These are phyloP conservation scores for Sebastes kiyomatsui DNA, from an alignment of 2,797 vertebrate species.

Conservation along the genomic window DNA sequence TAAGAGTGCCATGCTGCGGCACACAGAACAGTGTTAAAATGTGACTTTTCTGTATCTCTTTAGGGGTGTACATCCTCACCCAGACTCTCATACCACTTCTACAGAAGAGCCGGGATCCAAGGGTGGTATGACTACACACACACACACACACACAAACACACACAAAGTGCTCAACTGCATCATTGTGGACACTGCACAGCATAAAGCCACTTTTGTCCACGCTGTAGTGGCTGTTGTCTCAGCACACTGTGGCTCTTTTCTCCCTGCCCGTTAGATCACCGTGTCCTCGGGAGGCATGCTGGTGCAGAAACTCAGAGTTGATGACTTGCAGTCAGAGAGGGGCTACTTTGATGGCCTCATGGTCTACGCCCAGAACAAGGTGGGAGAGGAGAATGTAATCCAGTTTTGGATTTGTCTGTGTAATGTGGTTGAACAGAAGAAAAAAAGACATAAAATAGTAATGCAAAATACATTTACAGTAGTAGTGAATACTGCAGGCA, in stretches of 20 bases:
- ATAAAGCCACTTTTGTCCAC: slow-evolving; percentile 66
- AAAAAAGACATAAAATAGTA: accelerated
- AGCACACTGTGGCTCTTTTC: slow-evolving; percentile 58
- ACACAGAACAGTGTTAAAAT: neutral
- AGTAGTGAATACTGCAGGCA: too few relatives aligned
- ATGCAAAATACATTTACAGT: neutral
- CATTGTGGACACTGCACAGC: slow-evolving; percentile 36
- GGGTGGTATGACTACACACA: slow-evolving; percentile 77
- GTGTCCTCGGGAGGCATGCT: slow-evolving; percentile 85
- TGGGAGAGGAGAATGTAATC: slow-evolving; percentile 22
- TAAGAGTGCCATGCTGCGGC: neutral
- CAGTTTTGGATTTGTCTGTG: neutral
- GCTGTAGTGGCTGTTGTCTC: slow-evolving; percentile 53
- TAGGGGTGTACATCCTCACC: slow-evolving; percentile 82
- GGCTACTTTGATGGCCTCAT: slow-evolving; percentile 74
- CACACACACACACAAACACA: slow-evolving; percentile 22
- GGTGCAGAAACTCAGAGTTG: slow-evolving; percentile 76
- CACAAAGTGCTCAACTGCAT: slow-evolving; percentile 42
- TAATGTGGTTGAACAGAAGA: neutral
- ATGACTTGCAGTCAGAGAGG: slow-evolving; percentile 78
- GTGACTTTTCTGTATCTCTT: neutral
- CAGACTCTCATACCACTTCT: slow-evolving; percentile 80
- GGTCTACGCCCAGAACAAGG: slow-evolving; percentile 84
- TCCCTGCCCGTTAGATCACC: slow-evolving; percentile 74
- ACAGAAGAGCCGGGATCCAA: slow-evolving; percentile 80